phyloP scores from a whole-genome alignment of 35 echinoderm and acorn worm species.

The Ophiothrix spiculata region DNA sequence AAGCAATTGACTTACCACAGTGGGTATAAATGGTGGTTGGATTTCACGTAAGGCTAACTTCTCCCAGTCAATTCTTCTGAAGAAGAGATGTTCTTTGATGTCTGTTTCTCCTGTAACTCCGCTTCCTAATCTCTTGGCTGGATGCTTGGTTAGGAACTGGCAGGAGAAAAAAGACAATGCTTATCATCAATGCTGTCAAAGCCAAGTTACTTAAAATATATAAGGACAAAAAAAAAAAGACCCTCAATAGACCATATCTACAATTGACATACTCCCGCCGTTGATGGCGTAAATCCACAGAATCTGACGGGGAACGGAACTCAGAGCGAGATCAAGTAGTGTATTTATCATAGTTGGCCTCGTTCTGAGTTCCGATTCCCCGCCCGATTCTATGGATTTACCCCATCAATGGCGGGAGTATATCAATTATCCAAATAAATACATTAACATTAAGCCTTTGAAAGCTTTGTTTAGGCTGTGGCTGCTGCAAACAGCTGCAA shows the following conservation, averaged over 20 bases:
- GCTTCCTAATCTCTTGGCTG: constrained; percentile 85
- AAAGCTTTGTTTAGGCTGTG: background rate
- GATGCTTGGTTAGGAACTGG: constrained; percentile 94
- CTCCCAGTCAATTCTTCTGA: constrained; percentile 93
- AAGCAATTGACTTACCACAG: constrained; percentile 67
- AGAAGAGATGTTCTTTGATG: constrained; percentile 91
- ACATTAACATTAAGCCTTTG: background rate
- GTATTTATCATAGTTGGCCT: no score
- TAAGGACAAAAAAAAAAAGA: no score
- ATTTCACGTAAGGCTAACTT: constrained; percentile 73
- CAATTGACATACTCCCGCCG: no score
- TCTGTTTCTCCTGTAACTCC: constrained; percentile 70
- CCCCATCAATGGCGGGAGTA: no score
- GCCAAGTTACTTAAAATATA: background rate
- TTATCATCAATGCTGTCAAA: background rate
- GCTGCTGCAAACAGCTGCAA: background rate
- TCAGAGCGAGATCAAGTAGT: no score
- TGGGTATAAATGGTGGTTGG: constrained; percentile 90
- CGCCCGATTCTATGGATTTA: no score
- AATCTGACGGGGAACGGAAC: no score
- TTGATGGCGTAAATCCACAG: no score
- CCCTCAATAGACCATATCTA: no score
- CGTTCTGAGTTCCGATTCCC: no score
- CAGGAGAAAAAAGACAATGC: background rate
- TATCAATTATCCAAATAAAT: no score